Base-by-base conservation (phyloP, 2,113 vertebrate genomes). In the Pelvicachromis taeniatus region DNA sequence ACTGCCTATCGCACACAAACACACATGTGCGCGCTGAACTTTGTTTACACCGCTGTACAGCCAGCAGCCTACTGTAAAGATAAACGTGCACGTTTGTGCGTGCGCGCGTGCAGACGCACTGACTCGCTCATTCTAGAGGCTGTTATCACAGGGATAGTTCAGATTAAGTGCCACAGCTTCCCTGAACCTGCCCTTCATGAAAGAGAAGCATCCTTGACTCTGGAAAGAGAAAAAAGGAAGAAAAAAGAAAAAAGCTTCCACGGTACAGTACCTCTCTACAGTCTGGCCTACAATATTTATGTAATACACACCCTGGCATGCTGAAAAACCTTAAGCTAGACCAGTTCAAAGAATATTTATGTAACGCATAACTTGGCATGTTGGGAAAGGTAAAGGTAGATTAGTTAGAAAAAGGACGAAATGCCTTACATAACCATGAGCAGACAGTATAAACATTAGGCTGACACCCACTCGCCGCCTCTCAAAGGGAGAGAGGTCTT, bases 391-490 rank as follows among this genome's bases (percentile, higher is more conserved):
- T 93, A 90, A 93, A 94, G 88, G 92, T 94, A 93, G 93, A 89
- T 93, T 90, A 85, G 91, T 93, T 92, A 83, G 81, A 91, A 82
- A 86, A 88, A 93, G 91, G 90, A 92, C 91, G 89, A 91, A 93
- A 93, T 85, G 85, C 83, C 88, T 96, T 95, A 94, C 85, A 87
- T 93, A 95, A 95, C 91, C 86, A 42, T 86, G 87, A 92, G 88
- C 91, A 95, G 94, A 94, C 93, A 94, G 93, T 93, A 92, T 93
- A 95, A 95, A 96, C 95, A 93, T 94, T 90, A 92, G 93, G 92
- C 87, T 89, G 85, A 92, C 92, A 92, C 94, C 94, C 91, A 95
- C 94, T 95, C 93, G 88, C 88, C 59, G 73, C 92, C 90, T 95
- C 87, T 90, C 87, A 84, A 85, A 90, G 83, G 89, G 91, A 87